These are phyloP conservation scores for Pegoplata infirma DNA, from an alignment of 2,888 invertebrate species.

Conservation along the genomic window DNA sequence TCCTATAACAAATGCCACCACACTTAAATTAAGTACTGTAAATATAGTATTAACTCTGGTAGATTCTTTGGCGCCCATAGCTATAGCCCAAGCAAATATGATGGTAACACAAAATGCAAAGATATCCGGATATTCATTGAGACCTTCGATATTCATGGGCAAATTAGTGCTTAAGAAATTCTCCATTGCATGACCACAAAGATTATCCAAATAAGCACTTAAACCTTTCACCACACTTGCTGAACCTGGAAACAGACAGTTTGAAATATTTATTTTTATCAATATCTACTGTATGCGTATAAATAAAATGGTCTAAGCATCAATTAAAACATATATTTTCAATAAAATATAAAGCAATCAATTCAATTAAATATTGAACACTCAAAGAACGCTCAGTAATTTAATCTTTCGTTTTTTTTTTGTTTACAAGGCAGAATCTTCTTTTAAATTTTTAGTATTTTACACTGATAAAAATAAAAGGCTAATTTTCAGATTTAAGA, in stretches of 20 bases:
- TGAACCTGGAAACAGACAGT: slow-evolving; percentile 82
- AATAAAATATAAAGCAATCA: slow-evolving; percentile 54
- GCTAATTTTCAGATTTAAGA: too few species aligned
- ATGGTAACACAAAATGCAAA: slow-evolving; percentile 86
- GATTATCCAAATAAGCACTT: slow-evolving; percentile 87
- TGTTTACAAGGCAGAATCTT: neutral
- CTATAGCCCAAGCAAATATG: slow-evolving; percentile 84
- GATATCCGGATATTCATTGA: slow-evolving; percentile 87
- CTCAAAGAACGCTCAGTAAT: slow-evolving; percentile 18
- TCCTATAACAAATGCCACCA: slow-evolving; percentile 90
- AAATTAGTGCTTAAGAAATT: slow-evolving; percentile 81
- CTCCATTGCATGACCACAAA: slow-evolving; percentile 83
- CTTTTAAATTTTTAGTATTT: neutral
- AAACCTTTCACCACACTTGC: slow-evolving; percentile 91
- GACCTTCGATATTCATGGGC: slow-evolving; percentile 83
- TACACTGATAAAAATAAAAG: neutral
- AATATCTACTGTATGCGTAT: neutral
- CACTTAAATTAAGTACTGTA: slow-evolving; percentile 88
- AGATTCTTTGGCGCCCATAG: slow-evolving; percentile 93
- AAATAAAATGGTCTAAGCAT: neutral
- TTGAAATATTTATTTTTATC: too few species aligned
- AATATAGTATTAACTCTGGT: slow-evolving; percentile 92
- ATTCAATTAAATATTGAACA: slow-evolving; percentile 44
- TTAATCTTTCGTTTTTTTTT: slow-evolving; percentile 36
- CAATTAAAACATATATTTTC: slow-evolving; percentile 12